Conservation (phyloP, 2,888 invertebrate genomes). For the Octodonta nipae region DNA sequence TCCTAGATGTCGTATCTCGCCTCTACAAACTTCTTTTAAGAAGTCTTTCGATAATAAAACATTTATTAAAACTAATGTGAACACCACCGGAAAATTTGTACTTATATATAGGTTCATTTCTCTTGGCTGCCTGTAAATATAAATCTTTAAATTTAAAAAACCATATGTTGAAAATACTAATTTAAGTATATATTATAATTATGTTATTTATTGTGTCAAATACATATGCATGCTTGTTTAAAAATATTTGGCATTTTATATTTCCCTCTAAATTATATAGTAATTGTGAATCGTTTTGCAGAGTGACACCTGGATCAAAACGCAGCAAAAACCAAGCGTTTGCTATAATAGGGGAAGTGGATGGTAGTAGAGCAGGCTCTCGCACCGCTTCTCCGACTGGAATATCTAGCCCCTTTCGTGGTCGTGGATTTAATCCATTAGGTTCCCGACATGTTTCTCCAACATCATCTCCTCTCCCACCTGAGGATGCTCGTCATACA, state of each 20-base stretch:
- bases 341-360: constrained; percentile 33
- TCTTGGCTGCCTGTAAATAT: too few species aligned
- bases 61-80: too few species aligned
- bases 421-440: constrained; percentile 33
- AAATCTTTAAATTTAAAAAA: too few species aligned
- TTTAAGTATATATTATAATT: too few species aligned
- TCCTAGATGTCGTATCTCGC: too few species aligned
- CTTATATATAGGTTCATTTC: too few species aligned
- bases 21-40: too few species aligned
- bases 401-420: constrained; percentile 35
- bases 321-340: constrained; percentile 31
- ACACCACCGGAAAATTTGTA: too few species aligned
- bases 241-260: constrained; percentile 1
- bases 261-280: too few species aligned
- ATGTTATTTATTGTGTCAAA: constrained; percentile 2
- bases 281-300: constrained; percentile 9
- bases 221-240: not conserved
- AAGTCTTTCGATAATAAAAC: too few species aligned
- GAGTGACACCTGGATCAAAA: constrained; percentile 26
- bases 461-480: constrained; percentile 28
- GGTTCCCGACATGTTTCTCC: constrained; percentile 34
- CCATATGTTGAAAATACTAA: too few species aligned
- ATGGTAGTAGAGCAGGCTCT: constrained; percentile 23
- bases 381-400: constrained; percentile 28
- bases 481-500: constrained; percentile 15